Evolutionary conservation across 2,888 invertebrate species (phyloP), one percentile per base, ranked within the genome.

Genomic region (Chrysopilus asiliformis): DNA sequence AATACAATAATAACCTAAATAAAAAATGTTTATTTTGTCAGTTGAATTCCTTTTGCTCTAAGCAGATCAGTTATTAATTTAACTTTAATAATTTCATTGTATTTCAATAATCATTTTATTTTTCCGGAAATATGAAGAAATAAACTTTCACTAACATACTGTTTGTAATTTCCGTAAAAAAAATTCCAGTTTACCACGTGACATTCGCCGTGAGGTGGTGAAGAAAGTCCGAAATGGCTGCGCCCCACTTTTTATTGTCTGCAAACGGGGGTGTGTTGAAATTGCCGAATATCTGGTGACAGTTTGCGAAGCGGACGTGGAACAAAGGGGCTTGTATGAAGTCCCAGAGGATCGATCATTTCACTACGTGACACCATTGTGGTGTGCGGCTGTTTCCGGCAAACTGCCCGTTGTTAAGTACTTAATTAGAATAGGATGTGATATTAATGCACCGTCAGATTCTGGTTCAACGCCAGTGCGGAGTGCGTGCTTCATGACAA

Each of bases 401-500:
- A 79, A 79, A 47, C 58, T 87, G 10, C 68, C 70, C 27, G 79
- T 85, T 45, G 76, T 91, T 34, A 77, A 79, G 54, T 77, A 75
- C 57, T 70, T 93, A 38, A 72, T 85, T 14, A 70, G 74, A 41
- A 75, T 83, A 49, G 85, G 83, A 39, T 90, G 90, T 24, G 72
- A 80, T 53, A 74, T 91, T n/a, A 80, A 91, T 67, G 83, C 86
- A 26, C 72, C 79, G 28, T 85, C 84, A 1, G 90, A 90, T 65
- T 79, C 82, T 17, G 87, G 89, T 43, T 89, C 87, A 8, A 85
- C 86, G 35, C 85, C 90, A 8, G 85, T 90, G 39, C 72, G 91
- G 49, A 86, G 86, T 39, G 89, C 91, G 9, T 91, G 91, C 63
- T 91, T 86, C 64, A 87, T 90, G 89, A 82, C 87, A 42, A 82